phyloP scores from a whole-genome alignment of 2,113 vertebrate genomes.

The Sander lucioperca region DNA sequence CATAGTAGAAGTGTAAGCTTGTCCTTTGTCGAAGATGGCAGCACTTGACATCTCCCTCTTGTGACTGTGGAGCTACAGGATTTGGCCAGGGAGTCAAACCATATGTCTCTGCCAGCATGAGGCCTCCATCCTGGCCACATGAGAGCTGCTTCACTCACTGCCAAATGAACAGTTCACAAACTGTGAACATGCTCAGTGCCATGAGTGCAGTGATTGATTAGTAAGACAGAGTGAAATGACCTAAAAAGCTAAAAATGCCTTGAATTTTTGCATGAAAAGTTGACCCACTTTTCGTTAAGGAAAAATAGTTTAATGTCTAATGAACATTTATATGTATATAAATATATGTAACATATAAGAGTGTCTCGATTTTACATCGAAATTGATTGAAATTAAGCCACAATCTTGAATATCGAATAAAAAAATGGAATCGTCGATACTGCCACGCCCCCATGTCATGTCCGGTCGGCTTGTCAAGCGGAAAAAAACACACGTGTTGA shows the following conservation, averaged over 20 bases:
- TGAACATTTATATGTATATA: too few relatives aligned
- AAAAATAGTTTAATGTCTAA: neutral
- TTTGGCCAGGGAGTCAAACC: conserved; percentile 47
- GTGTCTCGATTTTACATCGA: too few relatives aligned
- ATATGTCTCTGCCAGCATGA: conserved; percentile 59
- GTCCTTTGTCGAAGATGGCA: conserved; percentile 20
- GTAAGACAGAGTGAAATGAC: conserved; percentile 29
- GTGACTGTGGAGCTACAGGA: conserved; percentile 40
- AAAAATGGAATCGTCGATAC: too few relatives aligned
- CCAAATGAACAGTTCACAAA: conserved; percentile 46
- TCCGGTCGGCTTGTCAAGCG: too few relatives aligned
- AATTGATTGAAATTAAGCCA: too few relatives aligned
- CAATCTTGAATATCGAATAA: too few relatives aligned
- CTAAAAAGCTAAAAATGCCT: conserved; percentile 19
- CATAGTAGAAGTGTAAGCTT: too few relatives aligned
- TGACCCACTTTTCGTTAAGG: neutral
- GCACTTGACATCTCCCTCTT: conserved; percentile 35
- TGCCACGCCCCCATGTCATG: too few relatives aligned
- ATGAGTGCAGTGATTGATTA: conserved; percentile 33
- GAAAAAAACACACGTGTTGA: too few relatives aligned
- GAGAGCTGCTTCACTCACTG: conserved; percentile 38
- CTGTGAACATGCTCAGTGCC: conserved; percentile 25
- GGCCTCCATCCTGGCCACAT: conserved; percentile 37
- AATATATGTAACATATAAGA: too few relatives aligned
- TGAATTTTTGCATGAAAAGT: conserved; percentile 4